phyloP scores from a whole-genome alignment of 1,140 invertebrate genomes.

The Chelonus insularis region DNA sequence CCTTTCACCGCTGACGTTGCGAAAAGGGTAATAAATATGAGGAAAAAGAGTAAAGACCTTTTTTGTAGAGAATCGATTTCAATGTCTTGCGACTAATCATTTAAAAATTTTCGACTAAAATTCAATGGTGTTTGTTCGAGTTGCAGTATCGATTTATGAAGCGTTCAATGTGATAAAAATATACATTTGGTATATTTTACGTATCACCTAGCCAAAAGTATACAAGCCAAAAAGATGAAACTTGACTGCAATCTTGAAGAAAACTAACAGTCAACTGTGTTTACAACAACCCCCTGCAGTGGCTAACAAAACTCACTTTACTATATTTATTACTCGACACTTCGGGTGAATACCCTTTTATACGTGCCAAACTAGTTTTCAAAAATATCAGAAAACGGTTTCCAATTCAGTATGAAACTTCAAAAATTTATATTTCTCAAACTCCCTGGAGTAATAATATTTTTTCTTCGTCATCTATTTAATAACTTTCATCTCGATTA shows the following conservation, averaged over 20 bases:
- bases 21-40: no score
- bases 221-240: constrained; percentile 1
- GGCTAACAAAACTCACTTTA: constrained; percentile 16
- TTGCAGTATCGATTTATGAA: background rate
- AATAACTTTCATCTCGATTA: no score
- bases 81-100: no score
- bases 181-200: background rate
- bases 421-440: no score
- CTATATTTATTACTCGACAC: constrained; percentile 6
- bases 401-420: background rate
- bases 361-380: background rate
- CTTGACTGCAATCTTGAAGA: background rate
- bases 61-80: no score
- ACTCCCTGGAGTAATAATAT: no score
- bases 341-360: background rate
- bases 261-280: constrained; percentile 1
- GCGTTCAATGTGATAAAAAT: background rate
- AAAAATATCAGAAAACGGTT: background rate
- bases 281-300: constrained; percentile 6
- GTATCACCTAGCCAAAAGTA: background rate
- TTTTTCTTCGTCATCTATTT: no score
- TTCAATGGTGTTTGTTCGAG: no score
- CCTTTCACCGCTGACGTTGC: no score
- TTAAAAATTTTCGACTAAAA: no score
- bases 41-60: no score